These are phyloP conservation scores for Epinephelus malabaricus DNA, from an alignment of 2,797 vertebrate genomes.

Conservation along the genomic window DNA sequence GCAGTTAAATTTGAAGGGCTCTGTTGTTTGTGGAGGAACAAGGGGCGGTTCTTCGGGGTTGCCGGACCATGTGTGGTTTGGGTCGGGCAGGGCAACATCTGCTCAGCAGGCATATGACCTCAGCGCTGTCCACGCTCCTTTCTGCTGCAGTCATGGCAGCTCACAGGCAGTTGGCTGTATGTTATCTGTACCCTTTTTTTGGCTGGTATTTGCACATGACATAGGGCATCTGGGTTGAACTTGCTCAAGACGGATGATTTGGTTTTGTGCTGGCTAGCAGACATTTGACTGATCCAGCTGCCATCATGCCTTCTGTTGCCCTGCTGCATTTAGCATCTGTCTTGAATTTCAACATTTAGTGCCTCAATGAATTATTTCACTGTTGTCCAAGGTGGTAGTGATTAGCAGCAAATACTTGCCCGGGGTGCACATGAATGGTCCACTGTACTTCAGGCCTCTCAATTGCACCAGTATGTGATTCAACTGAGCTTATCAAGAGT, in stretches of 20 bases:
- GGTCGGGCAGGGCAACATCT: slow-evolving; percentile 75
- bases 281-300: slow-evolving; percentile 30
- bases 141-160: slow-evolving; percentile 61
- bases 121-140: slow-evolving; percentile 52
- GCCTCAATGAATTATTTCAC: slow-evolving; percentile 55
- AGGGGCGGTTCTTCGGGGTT: slow-evolving; percentile 51
- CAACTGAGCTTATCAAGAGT: slow-evolving; percentile 47
- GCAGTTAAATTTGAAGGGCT: slow-evolving; percentile 50
- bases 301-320: slow-evolving; percentile 12
- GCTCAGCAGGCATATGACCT: slow-evolving; percentile 75
- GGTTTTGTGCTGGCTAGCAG: slow-evolving; percentile 24
- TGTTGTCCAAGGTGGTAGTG: slow-evolving; percentile 68
- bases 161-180: slow-evolving; percentile 53
- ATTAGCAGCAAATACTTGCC: slow-evolving; percentile 65
- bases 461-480: slow-evolving; percentile 64
- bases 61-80: slow-evolving; percentile 53
- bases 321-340: slow-evolving; percentile 58
- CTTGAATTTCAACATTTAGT: slow-evolving; percentile 49
- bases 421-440: slow-evolving; percentile 55
- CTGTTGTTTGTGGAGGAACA: slow-evolving; percentile 60
- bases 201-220: slow-evolving; percentile 40
- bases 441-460: slow-evolving; percentile 59
- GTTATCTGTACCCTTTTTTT: slow-evolving; percentile 57
- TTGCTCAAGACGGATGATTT: slow-evolving; percentile 25
- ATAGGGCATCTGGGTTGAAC: slow-evolving; percentile 41